Percentiles rank a stretch among this genome's conserved stretches.
Conservation (phyloP, 2,888 invertebrate species). For the Trichopoda pennipes region DNA sequence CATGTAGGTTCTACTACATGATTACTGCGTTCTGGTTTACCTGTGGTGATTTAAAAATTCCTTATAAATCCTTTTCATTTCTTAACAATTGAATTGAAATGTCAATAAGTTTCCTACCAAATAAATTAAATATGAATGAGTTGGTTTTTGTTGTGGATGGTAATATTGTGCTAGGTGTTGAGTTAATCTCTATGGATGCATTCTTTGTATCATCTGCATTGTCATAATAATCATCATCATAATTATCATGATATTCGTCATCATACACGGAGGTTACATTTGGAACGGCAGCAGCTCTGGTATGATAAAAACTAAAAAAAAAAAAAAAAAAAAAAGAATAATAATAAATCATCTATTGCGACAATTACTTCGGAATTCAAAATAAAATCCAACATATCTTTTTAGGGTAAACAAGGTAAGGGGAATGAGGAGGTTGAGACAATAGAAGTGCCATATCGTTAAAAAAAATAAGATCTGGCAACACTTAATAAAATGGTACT, state of each 20-base stretch:
- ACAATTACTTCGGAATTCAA: no score
- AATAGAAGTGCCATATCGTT: no score
- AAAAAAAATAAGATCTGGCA: no score
- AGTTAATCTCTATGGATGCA: slow-evolving; percentile 39
- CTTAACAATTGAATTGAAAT: no score
- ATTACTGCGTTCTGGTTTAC: slow-evolving; percentile 76
- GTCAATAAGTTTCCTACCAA: slow-evolving; percentile 67
- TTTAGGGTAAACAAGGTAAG: no score
- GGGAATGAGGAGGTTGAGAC: no score
- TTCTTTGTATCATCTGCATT: slow-evolving; percentile 57
- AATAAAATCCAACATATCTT: no score
- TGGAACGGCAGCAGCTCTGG: slow-evolving; percentile 73
- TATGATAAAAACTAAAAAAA: slow-evolving; percentile 73
- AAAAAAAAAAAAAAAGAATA: no score
- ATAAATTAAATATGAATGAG: slow-evolving; percentile 73
- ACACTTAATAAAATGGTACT: no score
- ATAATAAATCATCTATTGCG: no score
- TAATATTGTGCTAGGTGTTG: slow-evolving; percentile 37
- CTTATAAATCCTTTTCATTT: no score
- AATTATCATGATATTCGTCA: slow-evolving; percentile 73
- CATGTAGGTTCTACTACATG: slow-evolving; percentile 77
- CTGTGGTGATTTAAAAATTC: slow-evolving; percentile 60
- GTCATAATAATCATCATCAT: slow-evolving; percentile 74
- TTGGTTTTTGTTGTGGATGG: slow-evolving; percentile 50
- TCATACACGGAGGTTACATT: slow-evolving; percentile 69